Base-by-base conservation (phyloP, 1,140 invertebrate species). In the Centruroides vittatus region DNA sequence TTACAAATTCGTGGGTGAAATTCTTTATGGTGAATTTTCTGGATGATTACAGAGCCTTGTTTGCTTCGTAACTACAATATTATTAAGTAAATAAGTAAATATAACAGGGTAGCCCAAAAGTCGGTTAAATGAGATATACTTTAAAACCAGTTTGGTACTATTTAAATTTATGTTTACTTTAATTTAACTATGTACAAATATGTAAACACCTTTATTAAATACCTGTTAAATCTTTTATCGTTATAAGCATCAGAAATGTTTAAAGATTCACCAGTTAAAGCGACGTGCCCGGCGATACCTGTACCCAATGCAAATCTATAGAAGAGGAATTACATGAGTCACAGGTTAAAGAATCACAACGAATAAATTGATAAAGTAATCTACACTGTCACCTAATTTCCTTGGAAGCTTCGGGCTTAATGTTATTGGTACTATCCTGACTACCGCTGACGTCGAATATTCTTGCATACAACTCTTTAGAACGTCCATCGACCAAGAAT, bases 161-260 rank as follows among this genome's bases (percentile, higher is more conserved):
- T 23, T 23, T 23, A 23, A 23, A 23, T 23, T 23, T 23, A 23
- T 23, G 23, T 23, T 23, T 23, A 23, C 23, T 23, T 23, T 23
- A 23, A 23, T 23, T 23, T 23, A 23, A 23, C 23, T 23, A 23
- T 23, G 23, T 23, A 3, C 8, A 9, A 9, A 23, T 23, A 23
- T 23, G 23, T 23, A 23, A 23, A 23, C 23, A 23, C 23, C 23
- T 23, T 23, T 23, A 48, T 46, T 50, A 23, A 46, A 47, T 63
- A 73, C 72, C 73, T 80, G 72, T 92, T 90, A 73, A 91, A 91
- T 64, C 88, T 76, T 2, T 79, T 73, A 73, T 92, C 88, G 3
- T 79, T 77, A 72, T 90, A 90, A 2, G 86, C 88, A 73, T 91
- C 84, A 6, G 77, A 72, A 52, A 89, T 88, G 71, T 88, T 89